Evolutionary conservation across 2,797 vertebrate species (phyloP).

Genomic region (Sternotherus odoratus): DNA sequence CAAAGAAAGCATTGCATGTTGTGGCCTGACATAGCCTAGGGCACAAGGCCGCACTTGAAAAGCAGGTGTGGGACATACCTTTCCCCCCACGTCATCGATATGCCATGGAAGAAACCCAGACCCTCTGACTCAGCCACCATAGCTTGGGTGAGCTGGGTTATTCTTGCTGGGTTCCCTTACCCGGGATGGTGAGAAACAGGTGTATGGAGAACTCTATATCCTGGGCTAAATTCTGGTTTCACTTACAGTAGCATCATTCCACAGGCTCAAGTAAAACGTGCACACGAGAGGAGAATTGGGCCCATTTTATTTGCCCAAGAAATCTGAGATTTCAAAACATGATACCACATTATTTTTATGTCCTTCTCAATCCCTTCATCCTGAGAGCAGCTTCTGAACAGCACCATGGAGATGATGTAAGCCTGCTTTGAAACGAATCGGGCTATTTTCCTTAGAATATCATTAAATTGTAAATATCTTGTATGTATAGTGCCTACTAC

Average conservation of each 20-base stretch:
- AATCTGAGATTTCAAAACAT: neutral
- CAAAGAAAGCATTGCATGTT: neutral
- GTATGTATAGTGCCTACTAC: neutral
- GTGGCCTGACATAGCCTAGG: neutral
- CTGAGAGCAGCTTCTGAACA: neutral
- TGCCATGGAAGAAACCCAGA: neutral
- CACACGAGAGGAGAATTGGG: neutral
- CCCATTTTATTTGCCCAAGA: neutral
- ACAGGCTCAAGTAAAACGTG: neutral
- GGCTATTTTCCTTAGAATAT: neutral
- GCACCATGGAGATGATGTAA: neutral
- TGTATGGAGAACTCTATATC: neutral
- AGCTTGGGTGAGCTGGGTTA: neutral
- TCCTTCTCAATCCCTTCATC: neutral
- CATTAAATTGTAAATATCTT: neutral
- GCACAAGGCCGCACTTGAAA: neutral
- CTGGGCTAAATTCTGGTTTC: neutral
- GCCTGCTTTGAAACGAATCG: neutral
- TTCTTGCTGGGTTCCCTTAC: neutral
- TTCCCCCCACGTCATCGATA: neutral
- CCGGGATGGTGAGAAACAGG: neutral
- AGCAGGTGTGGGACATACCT: neutral
- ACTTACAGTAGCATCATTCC: neutral
- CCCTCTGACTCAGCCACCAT: neutral
- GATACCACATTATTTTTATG: neutral